phyloP scores from a whole-genome alignment of 2,113 vertebrate species.

The Felis chaus region DNA sequence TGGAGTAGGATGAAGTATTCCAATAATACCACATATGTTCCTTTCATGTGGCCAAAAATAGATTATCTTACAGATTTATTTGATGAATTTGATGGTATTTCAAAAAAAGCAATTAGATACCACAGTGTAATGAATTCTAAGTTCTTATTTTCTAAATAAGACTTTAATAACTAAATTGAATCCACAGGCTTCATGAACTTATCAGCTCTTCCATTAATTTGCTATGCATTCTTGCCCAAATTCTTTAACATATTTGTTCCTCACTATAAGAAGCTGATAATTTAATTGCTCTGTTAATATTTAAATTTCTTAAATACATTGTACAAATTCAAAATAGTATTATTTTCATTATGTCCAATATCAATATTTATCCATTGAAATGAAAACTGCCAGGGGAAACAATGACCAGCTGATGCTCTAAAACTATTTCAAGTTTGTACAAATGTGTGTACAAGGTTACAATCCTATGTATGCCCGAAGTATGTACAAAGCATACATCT shows the following conservation, averaged over 20 bases:
- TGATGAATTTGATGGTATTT: constrained; percentile 26
- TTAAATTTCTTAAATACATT: background rate
- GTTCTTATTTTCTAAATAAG: background rate
- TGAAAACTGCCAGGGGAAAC: background rate
- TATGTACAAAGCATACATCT: background rate
- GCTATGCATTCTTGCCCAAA: background rate
- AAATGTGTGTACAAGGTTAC: background rate
- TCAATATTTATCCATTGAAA: background rate
- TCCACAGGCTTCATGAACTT: background rate
- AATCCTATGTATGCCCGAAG: background rate
- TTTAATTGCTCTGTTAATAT: background rate
- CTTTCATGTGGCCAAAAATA: background rate
- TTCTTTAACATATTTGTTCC: background rate
- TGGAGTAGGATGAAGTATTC: background rate
- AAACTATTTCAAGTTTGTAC: background rate
- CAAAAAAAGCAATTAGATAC: background rate
- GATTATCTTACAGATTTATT: background rate
- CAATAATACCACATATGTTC: background rate
- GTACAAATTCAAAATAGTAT: background rate
- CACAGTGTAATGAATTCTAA: background rate
- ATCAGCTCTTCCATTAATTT: background rate
- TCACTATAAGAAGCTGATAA: background rate
- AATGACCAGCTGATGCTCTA: background rate
- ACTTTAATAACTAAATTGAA: background rate
- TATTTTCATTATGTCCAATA: background rate